Conservation (phyloP, 1,140 invertebrate genomes). For the Diachasmimorpha longicaudata region DNA sequence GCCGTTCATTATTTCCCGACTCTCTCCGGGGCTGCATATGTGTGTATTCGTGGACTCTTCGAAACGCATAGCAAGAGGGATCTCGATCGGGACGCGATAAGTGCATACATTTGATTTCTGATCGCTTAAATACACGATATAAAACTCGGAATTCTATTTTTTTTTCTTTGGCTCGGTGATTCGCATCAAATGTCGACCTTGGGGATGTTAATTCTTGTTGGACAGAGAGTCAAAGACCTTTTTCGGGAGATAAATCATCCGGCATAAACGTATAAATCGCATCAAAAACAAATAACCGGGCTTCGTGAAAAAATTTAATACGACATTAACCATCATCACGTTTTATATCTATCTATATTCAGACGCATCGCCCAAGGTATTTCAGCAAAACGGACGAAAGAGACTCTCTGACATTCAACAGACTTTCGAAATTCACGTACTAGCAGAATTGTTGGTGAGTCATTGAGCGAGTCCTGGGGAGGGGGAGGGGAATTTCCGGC, state of each 20-base stretch:
- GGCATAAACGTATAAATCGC: too few species aligned
- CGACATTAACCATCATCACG: too few species aligned
- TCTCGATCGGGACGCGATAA: slow-evolving; percentile 37
- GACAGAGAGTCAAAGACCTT: too few species aligned
- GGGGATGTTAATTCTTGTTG: too few species aligned
- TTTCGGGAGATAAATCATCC: too few species aligned
- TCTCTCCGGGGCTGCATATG: background rate
- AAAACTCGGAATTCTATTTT: slow-evolving; percentile 2
- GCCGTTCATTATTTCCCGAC: slow-evolving; percentile 22
- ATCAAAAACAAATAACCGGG: too few species aligned
- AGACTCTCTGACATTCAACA: slow-evolving; percentile 11
- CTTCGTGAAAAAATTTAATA: too few species aligned
- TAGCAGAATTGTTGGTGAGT: too few species aligned
- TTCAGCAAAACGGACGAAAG: background rate
- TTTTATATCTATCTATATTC: slow-evolving; percentile 15
- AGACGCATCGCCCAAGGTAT: background rate
- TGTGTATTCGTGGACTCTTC: background rate
- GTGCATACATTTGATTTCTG: slow-evolving; percentile 16
- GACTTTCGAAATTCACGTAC: slow-evolving; percentile 11
- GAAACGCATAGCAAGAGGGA: slow-evolving; percentile 20
- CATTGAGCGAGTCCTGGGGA: slow-evolving; percentile 46
- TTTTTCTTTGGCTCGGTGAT: background rate
- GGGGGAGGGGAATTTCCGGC: background rate
- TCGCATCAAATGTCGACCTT: too few species aligned
- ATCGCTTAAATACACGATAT: slow-evolving; percentile 5